A percentile compares a stretch with the other conserved stretches of the same genome.
phyloP scores from a whole-genome alignment of 1,140 invertebrate species.

The Ceratina australensis region DNA sequence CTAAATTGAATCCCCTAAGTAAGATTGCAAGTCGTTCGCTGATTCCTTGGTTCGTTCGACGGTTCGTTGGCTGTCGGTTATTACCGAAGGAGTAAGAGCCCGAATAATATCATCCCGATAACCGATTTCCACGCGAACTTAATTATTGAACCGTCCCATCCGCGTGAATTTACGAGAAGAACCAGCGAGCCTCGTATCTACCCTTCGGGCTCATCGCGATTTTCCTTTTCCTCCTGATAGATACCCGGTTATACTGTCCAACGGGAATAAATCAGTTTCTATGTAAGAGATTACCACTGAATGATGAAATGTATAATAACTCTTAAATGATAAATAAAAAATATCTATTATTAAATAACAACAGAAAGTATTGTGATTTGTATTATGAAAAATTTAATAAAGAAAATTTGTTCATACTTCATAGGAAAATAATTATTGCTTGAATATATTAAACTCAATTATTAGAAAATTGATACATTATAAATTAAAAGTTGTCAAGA shows the following conservation, averaged over 20 bases:
- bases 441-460: too few relatives aligned
- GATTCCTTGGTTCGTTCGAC: constrained; percentile 21
- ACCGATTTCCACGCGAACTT: constrained; percentile 72
- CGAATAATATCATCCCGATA: constrained; percentile 73
- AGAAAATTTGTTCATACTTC: too few relatives aligned
- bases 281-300: constrained; percentile 37
- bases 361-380: too few relatives aligned
- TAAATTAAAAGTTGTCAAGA: too few relatives aligned
- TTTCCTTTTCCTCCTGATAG: constrained; percentile 52
- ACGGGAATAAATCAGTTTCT: constrained; percentile 62
- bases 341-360: too few relatives aligned
- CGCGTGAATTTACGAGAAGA: constrained; percentile 72
- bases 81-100: constrained; percentile 62
- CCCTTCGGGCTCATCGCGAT: constrained; percentile 20
- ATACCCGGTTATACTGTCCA: constrained; percentile 67
- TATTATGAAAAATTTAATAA: too few relatives aligned
- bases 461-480: too few relatives aligned
- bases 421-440: too few relatives aligned
- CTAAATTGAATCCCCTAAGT: constrained; percentile 72
- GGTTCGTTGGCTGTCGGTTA: constrained; percentile 53
- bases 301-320: constrained; percentile 1
- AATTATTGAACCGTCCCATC: constrained; percentile 77
- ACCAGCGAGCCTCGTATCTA: constrained; percentile 38
- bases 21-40: constrained; percentile 36
- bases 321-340: too few relatives aligned